Evolutionary conservation across 2,888 invertebrate genomes (phyloP).

Genomic region (Ecliptopera silaceata): DNA sequence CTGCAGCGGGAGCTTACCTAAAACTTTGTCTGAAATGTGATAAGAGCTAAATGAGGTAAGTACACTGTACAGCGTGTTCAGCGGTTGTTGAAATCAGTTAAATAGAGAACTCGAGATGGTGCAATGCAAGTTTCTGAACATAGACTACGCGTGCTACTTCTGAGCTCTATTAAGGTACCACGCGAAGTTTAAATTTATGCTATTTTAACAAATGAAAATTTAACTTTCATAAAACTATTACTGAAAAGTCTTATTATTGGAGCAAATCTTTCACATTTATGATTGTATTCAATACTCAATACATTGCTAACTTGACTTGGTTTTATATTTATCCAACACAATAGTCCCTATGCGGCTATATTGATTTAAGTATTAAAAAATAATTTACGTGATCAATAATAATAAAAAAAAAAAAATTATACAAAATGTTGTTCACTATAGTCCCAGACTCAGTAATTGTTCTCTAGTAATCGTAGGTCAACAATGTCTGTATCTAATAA

Average conservation of each 20-base stretch:
- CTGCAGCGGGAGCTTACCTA: slow-evolving; percentile 14
- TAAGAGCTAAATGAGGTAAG: slow-evolving; percentile 22
- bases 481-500: slow-evolving; percentile 61
- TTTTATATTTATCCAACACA: no score
- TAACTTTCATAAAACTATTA: no score
- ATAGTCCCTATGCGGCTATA: no score
- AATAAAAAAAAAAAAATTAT: no score
- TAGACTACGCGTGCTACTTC: slow-evolving; percentile 7
- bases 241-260: no score
- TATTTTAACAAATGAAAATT: slow-evolving; percentile 10
- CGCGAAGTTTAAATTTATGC: slow-evolving; percentile 8
- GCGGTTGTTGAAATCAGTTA: slow-evolving; percentile 18
- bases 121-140: slow-evolving; percentile 16
- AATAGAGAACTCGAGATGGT: slow-evolving; percentile 17
- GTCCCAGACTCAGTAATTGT: neutral
- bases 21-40: slow-evolving; percentile 23
- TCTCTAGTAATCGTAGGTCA: slow-evolving; percentile 32
- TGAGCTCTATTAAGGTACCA: neutral
- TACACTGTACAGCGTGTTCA: slow-evolving; percentile 2
- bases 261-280: no score
- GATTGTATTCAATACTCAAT: no score
- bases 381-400: no score
- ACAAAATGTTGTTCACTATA: no score
- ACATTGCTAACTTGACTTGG: no score
- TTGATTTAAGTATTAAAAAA: no score